Base-by-base conservation (phyloP, 2,888 invertebrate genomes). In the Pristionchus entomophagus region DNA sequence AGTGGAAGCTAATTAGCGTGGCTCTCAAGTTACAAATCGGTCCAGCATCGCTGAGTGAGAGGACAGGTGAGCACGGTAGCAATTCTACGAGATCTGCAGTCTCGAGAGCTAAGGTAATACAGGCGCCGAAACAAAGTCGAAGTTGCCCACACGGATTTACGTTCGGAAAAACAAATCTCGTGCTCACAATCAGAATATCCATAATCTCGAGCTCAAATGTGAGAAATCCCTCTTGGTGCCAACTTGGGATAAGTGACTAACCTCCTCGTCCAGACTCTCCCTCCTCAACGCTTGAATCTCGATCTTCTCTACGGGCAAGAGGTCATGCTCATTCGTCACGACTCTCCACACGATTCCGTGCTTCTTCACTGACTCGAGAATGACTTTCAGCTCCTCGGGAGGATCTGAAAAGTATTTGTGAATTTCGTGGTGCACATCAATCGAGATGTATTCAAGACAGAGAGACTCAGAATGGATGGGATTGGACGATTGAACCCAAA, bases 311-410 rank as follows among this genome's bases (percentile, higher is more conserved):
- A 89, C 89, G 26, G 89, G 90, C 59, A 91, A 69, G 29, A 87
- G 87, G 3, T 88, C 90, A 19, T 87, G 86, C 65, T 91, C 89
- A 49, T 87, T 86, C 29, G 89, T 88, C 65, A 88, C 88, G 56
- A 92, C 87, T 69, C 86, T 88, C 91, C 91, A 92, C 49, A 88
- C 83, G 38, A 92, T 87, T 12, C 90, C 89, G 85, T 90, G 89
- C 59, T 87, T 90, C 65, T 87, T 90, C 41, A 88, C 87, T 8
- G 88, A 80, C 19, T 89, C 77, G 0, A 92, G 87, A 12, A 88
- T 86, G 0, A 91, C 92, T 73, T 88, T 87, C 53, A 92, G 91
- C 87, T 92, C 91, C 51, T 90, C 87, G 29, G 92, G 92, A 62
- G 92, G 91, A 65, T 88, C 90, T 89, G 85, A 41, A 81, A 73